Base-by-base conservation (phyloP, 1,140 invertebrate genomes). In the Drosophila asahinai region DNA sequence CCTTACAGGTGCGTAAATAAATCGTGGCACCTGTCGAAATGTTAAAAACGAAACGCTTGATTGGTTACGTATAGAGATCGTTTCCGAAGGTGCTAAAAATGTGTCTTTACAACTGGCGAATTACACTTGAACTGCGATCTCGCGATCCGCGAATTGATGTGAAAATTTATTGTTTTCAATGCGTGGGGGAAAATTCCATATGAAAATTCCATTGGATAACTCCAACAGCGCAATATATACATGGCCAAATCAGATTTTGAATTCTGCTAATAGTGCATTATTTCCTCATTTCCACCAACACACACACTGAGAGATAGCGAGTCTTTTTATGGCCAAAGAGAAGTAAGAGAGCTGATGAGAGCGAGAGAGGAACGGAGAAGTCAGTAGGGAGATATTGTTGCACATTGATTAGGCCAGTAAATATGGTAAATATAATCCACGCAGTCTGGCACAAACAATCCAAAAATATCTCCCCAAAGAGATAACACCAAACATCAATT, bases 1-100 rank as follows among this genome's bases (percentile, higher is more conserved):
- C 58, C 77, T 61, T 73, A 80, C 80, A 86, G 83, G 83, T 86
- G 83, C 74, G 83, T 77, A 70, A 72, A 82, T 57, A 68, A 68
- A 62, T 33, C 45, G n/a, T 12, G 19, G 17, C 51, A 42, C 36
- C 68, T 62, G 70, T 27, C 14, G 7, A 60, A 42, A 58, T 61
- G 65, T 42, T 64, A 66, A 81, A 70, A 45, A 60, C 36, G 51
- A 12, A 27, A 52, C 45, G 63, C 65, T 55, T 45, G 22, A 25
- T 33, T 52, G 45, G 19, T 15, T 68, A 25, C 60, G 27, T 51
- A 51, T 22, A 38, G 36, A 33, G 42, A 27, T 58, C 40, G 19
- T 8, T 40, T 27, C 30, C 11, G 2, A 25, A 76, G 76, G 77
- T 80, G 83, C 59, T 77, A 89, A 83, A 83, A 77, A 87, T 54